phyloP scores from a whole-genome alignment of 2,797 vertebrate genomes.

The Gambelia wislizenii region DNA sequence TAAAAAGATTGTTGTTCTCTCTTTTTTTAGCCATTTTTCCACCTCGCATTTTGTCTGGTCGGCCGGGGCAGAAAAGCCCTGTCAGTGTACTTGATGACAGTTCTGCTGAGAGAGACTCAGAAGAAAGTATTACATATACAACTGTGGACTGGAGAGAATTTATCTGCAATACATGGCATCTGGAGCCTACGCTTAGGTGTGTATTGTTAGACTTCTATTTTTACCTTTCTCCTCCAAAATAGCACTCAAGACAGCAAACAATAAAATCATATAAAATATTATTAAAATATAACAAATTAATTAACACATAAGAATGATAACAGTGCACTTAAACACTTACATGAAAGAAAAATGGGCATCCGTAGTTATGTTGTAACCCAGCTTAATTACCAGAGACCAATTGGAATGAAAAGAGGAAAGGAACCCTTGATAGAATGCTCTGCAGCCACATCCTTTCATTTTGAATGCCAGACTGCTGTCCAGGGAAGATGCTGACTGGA shows the following conservation, averaged over 20 bases:
- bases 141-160: slow-evolving; percentile 99
- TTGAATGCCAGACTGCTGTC: too few relatives aligned
- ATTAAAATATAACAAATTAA: neutral
- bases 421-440: too few relatives aligned
- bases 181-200: slow-evolving; percentile 95
- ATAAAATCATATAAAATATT: neutral
- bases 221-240: neutral
- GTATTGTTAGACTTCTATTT: slow-evolving; percentile 19
- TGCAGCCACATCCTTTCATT: too few relatives aligned
- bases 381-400: neutral
- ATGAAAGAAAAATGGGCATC: too few relatives aligned
- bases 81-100: slow-evolving; percentile 86
- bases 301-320: too few relatives aligned
- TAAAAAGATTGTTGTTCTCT: neutral
- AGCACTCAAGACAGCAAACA: neutral
- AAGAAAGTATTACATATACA: slow-evolving; percentile 91
- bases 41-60: slow-evolving; percentile 88
- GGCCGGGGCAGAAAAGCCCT: slow-evolving; percentile 94
- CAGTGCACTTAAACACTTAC: too few relatives aligned
- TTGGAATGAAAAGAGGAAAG: too few relatives aligned
- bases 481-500: too few relatives aligned
- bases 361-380: too few relatives aligned
- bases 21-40: slow-evolving; percentile 88
- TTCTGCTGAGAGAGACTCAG: slow-evolving; percentile 84
- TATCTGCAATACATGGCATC: slow-evolving; percentile 98